Percentiles rank a stretch among this genome's conserved stretches.
These are phyloP conservation scores for Peromyscus attwateri DNA, from an alignment of 2,797 vertebrate genomes.

Conservation along the genomic window DNA sequence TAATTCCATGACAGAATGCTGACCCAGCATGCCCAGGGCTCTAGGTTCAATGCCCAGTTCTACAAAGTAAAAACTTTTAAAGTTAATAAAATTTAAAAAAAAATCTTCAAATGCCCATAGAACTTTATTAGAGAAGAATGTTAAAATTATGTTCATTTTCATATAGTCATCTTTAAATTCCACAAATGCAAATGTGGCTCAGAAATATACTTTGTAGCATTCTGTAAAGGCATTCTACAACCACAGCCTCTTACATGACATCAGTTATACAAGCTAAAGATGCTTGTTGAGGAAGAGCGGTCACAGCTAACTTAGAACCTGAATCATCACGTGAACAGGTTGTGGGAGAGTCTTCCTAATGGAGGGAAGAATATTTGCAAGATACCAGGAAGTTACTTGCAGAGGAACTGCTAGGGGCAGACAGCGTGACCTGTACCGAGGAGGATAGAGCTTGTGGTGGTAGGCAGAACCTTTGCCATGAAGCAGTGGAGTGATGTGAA, in stretches of 20 bases:
- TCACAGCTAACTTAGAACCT: not conserved
- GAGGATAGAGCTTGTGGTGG: not conserved
- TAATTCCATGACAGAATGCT: not conserved
- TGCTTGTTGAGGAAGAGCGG: not conserved
- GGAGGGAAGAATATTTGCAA: not conserved
- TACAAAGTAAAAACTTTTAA: not conserved
- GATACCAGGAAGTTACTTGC: not conserved
- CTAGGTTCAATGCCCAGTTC: too few species aligned
- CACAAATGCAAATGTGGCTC: not conserved
- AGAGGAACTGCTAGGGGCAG: not conserved
- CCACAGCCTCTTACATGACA: not conserved
- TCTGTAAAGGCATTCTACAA: conserved; percentile 23
- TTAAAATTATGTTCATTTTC: conserved; percentile 19
- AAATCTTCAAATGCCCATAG: not conserved
- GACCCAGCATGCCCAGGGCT: rapidly evolving
- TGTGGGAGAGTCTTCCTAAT: not conserved
- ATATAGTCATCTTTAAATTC: conserved; percentile 54
- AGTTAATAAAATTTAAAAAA: not conserved
- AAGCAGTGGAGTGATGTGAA: not conserved
- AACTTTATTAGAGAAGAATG: conserved; percentile 33
- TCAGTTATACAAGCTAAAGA: not conserved
- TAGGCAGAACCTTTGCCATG: not conserved
- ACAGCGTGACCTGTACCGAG: too few species aligned
- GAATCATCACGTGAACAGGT: not conserved
- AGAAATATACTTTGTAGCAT: conserved; percentile 1